A percentile compares a stretch with the other conserved stretches of the same genome.
Evolutionary conservation across 2,113 vertebrate species (phyloP).

Genomic region (Amazona guildingii): DNA sequence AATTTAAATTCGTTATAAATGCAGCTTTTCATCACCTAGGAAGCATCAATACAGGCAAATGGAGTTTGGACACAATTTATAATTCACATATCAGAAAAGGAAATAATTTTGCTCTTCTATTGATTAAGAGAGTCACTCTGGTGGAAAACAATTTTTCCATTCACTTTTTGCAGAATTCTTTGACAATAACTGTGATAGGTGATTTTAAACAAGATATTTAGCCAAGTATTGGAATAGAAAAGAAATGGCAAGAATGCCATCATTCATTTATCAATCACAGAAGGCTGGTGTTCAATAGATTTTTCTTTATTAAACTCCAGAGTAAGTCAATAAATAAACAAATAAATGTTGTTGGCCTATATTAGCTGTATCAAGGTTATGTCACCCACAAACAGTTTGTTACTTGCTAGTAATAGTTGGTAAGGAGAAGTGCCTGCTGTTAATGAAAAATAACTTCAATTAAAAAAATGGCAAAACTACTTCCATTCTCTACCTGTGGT

Average conservation of each 20-base stretch:
- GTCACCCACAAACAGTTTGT: not conserved
- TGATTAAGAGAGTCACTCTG: not conserved
- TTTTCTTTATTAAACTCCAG: not conserved
- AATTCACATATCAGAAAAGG: not conserved
- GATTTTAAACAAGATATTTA: not conserved
- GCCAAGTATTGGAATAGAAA: not conserved
- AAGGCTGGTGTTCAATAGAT: not conserved
- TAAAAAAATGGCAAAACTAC: not conserved
- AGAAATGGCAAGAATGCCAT: not conserved
- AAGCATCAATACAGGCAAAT: not conserved
- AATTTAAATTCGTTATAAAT: not conserved
- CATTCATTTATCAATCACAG: not conserved
- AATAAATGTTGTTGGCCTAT: not conserved
- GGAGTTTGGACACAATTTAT: not conserved
- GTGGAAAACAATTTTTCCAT: not conserved
- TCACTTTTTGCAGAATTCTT: not conserved
- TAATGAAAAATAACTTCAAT: not conserved
- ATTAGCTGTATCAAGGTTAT: not conserved
- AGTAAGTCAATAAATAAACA: not conserved
- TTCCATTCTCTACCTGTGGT: not conserved
- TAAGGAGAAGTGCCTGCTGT: not conserved
- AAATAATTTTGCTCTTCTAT: not conserved
- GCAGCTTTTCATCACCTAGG: not conserved
- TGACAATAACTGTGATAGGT: not conserved
- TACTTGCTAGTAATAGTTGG: not conserved